Base-by-base conservation (phyloP, 2,797 vertebrate species). In the Catamblyrhynchus diadema region DNA sequence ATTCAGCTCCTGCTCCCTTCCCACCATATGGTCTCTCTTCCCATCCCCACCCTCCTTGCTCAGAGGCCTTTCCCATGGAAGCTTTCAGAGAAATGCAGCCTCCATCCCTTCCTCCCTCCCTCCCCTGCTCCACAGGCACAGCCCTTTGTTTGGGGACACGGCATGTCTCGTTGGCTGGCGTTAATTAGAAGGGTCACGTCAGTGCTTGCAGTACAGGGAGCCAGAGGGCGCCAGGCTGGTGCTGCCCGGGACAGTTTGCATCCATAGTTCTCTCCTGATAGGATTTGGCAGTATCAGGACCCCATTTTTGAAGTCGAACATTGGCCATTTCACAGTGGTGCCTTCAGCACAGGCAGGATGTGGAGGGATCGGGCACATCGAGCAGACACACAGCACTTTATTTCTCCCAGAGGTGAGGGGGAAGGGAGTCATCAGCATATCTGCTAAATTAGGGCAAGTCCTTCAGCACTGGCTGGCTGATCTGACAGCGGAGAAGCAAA, bases 371-470 rank as follows among this genome's bases (percentile, higher is more conserved):
- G 1, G 48, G 20, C 44, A 51, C 42, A 12, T 12, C 0, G 0
- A 81, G 32, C 0, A 0, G 77, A 12, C 53, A 32, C 14, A 2
- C 42, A n/a, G 77, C 73, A 47, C 37, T 79, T 59, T 2, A 42
- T 70, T 79, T 84, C 77, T 90, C 61, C 6, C 1, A 60, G 60
- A 72, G 42, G 18, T 41, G 32, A 88, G 86, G 51, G 79, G 79
- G 32, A 82, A 94, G 78, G 82, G 73, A 92, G 47, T 53, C 48
- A 81, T 64, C 90, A 77, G 70, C 67, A 3, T 77, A 94, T 60
- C 78, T 77, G 67, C 88, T 90, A 56, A 94, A 95, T 92, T 88
- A 95, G 92, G 78, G 60, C 84, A 92, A 86, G 24, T 37, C 10
- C 1, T 42, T 73, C 59, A 32, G 77, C 66, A 42, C 66, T 69